These are phyloP conservation scores for Montifringilla adamsi DNA, from an alignment of 2,113 vertebrate genomes.

Conservation along the genomic window DNA sequence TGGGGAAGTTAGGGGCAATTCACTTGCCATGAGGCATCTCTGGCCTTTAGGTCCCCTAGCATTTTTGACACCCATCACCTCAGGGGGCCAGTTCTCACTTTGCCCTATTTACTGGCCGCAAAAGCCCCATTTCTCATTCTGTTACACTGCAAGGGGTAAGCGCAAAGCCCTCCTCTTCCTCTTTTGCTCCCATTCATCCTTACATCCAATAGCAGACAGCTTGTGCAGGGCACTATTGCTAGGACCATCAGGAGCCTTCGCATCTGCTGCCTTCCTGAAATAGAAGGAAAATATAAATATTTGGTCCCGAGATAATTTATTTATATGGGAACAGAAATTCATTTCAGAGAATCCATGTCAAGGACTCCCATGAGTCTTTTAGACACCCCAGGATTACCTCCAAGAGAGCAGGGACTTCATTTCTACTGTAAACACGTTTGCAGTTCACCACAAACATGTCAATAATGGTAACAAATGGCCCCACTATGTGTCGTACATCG, in stretches of 20 bases:
- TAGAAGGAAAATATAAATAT: neutral
- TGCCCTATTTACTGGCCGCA: neutral
- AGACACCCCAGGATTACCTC: slow-evolving; percentile 23
- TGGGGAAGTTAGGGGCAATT: slow-evolving; percentile 2
- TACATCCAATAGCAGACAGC: neutral
- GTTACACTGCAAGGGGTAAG: neutral
- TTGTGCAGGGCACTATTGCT: neutral
- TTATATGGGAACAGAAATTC: slow-evolving; percentile 10
- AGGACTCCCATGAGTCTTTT: slow-evolving; percentile 25
- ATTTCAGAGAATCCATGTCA: slow-evolving; percentile 24
- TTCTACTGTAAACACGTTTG: neutral
- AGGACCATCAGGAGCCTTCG: neutral
- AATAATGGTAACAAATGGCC: slow-evolving; percentile 47
- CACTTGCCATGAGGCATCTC: slow-evolving; percentile 28
- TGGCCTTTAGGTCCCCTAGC: slow-evolving; percentile 25
- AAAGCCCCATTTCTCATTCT: slow-evolving; percentile 20
- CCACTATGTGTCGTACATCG: neutral
- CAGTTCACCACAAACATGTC: slow-evolving; percentile 38
- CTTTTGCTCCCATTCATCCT: neutral
- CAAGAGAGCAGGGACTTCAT: slow-evolving; percentile 42
- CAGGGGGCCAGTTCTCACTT: neutral
- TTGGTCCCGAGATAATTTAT: slow-evolving; percentile 17
- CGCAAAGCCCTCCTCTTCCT: neutral
- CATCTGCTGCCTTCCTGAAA: neutral
- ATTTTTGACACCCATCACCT: slow-evolving; percentile 26